Percentiles rank a stretch among this genome's conserved stretches.
phyloP scores from a whole-genome alignment of 2,113 vertebrate genomes.

The Cervus canadensis region DNA sequence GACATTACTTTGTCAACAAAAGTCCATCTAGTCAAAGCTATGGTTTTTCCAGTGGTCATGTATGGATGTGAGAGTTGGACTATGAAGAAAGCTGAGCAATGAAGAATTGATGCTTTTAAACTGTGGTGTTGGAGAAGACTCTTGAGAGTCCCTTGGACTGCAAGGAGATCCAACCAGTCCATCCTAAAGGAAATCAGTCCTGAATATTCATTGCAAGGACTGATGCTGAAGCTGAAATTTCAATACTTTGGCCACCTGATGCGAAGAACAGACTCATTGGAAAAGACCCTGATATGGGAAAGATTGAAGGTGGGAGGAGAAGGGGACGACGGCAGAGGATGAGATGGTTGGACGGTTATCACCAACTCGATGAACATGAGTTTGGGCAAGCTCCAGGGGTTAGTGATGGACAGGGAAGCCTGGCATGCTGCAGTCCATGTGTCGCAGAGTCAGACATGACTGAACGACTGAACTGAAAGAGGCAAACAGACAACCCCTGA shows the following conservation, averaged over 20 bases:
- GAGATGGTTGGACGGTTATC: background rate
- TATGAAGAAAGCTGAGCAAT: background rate
- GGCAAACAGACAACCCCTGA: background rate
- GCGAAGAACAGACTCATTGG: background rate
- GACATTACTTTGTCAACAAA: background rate
- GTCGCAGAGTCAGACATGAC: background rate
- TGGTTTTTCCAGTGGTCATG: background rate
- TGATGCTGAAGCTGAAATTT: background rate
- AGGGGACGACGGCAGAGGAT: background rate
- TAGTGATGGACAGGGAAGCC: background rate
- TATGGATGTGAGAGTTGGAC: background rate
- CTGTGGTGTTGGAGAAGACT: background rate
- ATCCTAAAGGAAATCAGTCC: background rate
- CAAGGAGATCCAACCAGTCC: background rate
- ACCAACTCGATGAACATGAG: fast-evolving
- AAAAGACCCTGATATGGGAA: background rate
- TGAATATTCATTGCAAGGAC: background rate
- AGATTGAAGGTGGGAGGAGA: background rate
- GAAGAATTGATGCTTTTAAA: background rate
- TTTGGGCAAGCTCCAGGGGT: background rate
- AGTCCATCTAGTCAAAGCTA: background rate
- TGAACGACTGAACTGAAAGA: background rate
- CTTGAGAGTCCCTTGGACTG: background rate
- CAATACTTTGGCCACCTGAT: background rate
- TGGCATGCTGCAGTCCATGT: background rate